These are phyloP conservation scores for Esox niger DNA, from an alignment of 2,113 vertebrate species.

Conservation along the genomic window DNA sequence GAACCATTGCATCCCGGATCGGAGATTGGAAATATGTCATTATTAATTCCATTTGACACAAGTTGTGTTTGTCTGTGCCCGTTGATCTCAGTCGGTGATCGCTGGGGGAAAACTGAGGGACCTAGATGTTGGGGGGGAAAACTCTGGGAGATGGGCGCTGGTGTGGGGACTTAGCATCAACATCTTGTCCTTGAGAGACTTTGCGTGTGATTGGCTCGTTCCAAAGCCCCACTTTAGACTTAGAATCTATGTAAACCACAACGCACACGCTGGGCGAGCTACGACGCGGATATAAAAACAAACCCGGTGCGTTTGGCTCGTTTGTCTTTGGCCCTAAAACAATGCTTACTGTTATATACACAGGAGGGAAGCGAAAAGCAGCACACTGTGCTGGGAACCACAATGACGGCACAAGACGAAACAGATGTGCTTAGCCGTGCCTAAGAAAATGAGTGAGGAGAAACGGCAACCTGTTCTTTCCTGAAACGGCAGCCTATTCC, in stretches of 20 bases:
- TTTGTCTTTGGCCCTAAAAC: constrained; percentile 22
- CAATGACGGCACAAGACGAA: not conserved
- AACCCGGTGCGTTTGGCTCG: constrained; percentile 16
- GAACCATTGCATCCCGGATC: constrained; percentile 54
- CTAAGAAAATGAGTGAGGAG: not conserved
- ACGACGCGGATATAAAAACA: constrained; percentile 2
- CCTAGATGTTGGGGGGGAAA: not conserved
- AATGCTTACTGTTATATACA: constrained; percentile 4
- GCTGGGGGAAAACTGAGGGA: constrained; percentile 17
- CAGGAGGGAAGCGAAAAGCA: constrained; percentile 11
- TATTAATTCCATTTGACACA: too few species aligned
- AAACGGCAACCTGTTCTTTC: too few species aligned
- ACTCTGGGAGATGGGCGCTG: not conserved
- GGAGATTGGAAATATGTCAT: constrained; percentile 65
- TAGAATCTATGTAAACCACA: constrained; percentile 40
- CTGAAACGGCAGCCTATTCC: too few species aligned
- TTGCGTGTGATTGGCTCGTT: constrained; percentile 20
- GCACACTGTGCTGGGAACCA: not conserved
- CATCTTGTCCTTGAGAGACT: constrained; percentile 56
- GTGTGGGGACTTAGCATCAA: constrained; percentile 25
- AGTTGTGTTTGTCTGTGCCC: constrained; percentile 46
- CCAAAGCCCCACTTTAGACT: constrained; percentile 26
- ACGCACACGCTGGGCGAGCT: not conserved
- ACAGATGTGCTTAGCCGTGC: constrained; percentile 5
- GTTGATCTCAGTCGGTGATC: constrained; percentile 57